phyloP scores from a whole-genome alignment of 2,797 vertebrate species.

The Gymnothorax reevesii region DNA sequence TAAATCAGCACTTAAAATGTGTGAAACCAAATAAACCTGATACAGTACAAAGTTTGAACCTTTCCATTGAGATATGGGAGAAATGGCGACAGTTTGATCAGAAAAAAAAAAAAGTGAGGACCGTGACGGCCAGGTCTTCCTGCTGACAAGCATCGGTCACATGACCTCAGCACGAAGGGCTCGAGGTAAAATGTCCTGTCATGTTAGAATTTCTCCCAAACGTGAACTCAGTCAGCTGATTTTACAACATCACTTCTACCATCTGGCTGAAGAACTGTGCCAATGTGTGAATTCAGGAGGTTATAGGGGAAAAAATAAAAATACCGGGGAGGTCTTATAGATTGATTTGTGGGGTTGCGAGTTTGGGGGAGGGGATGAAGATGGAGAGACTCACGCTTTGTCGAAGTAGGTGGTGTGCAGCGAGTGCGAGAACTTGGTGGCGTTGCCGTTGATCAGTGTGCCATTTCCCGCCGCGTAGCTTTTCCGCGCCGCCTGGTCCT shows the following conservation, averaged over 20 bases:
- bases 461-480: constrained; percentile 81
- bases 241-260: too few species aligned
- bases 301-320: too few species aligned
- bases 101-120: background rate
- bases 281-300: too few species aligned
- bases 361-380: too few species aligned
- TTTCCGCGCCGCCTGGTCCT: constrained; percentile 92
- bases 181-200: background rate
- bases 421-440: constrained; percentile 88
- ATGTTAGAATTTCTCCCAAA: too few species aligned
- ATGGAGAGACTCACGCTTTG: constrained; percentile 84
- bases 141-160: background rate
- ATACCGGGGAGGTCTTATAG: too few species aligned
- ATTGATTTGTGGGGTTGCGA: too few species aligned
- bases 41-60: background rate
- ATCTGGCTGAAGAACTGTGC: too few species aligned
- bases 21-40: background rate
- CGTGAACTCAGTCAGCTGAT: too few species aligned
- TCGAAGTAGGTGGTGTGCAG: constrained; percentile 92
- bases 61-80: background rate
- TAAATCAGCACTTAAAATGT: background rate
- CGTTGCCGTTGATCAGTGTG: constrained; percentile 76
- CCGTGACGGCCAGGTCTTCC: background rate
- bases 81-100: background rate
- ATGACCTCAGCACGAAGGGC: background rate